phyloP scores from a whole-genome alignment of 2,888 invertebrate genomes.

The Ectropis crepuscularia region DNA sequence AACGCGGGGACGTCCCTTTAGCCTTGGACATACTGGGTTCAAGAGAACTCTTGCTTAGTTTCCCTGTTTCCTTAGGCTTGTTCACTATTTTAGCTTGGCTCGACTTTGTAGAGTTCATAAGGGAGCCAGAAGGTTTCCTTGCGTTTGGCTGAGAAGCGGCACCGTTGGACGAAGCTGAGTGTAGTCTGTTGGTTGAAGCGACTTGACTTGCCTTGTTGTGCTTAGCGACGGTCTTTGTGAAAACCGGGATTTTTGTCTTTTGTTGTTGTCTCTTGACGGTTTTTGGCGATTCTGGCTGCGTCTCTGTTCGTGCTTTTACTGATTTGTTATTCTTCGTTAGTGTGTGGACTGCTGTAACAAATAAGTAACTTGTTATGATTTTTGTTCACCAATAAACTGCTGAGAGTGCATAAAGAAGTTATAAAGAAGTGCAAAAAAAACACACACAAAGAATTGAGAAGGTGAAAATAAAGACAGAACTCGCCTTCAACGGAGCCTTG shows the following conservation, averaged over 20 bases:
- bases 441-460: no score
- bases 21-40: conserved; percentile 11
- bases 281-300: not conserved
- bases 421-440: no score
- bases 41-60: conserved; percentile 19
- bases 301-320: not conserved
- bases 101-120: conserved; percentile 85
- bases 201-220: conserved; percentile 11
- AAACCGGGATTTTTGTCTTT: conserved; percentile 67
- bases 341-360: conserved; percentile 21
- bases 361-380: not conserved
- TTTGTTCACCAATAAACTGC: no score
- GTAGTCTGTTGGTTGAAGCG: not conserved
- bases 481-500: conserved; percentile 65
- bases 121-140: conserved; percentile 59
- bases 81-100: conserved; percentile 83
- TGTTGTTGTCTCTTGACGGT: not conserved
- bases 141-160: conserved; percentile 38
- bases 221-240: no score
- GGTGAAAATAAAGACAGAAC: conserved; percentile 30
- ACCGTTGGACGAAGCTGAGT: no score
- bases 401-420: no score
- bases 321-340: not conserved
- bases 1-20: conserved; percentile 18
- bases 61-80: conserved; percentile 33